Evolutionary conservation across 2,113 vertebrate species (phyloP).

Genomic region (Nipponia nippon): DNA sequence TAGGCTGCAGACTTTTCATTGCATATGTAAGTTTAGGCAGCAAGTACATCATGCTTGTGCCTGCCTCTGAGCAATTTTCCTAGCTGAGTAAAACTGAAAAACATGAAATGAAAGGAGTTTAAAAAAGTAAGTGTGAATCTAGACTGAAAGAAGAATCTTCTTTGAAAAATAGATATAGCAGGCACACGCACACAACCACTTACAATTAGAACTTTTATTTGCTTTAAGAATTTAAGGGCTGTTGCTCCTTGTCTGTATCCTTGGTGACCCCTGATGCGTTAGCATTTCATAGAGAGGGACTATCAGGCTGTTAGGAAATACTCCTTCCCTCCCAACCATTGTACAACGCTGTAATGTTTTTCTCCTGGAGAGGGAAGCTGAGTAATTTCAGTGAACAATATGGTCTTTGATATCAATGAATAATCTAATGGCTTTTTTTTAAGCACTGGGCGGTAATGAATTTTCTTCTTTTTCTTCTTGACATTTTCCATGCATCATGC

Average conservation of each 20-base stretch:
- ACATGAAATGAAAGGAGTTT: neutral
- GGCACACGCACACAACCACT: neutral
- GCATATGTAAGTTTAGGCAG: neutral
- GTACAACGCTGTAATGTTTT: neutral
- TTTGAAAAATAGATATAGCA: neutral
- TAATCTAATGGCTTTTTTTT: neutral
- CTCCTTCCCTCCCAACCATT: neutral
- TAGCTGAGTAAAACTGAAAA: neutral
- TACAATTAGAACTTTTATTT: neutral
- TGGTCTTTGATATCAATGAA: neutral
- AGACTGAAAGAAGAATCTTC: neutral
- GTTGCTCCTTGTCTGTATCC: neutral
- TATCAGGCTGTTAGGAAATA: neutral
- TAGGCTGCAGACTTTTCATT: neutral
- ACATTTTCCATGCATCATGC: neutral
- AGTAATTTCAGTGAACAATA: neutral
- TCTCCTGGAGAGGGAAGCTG: neutral
- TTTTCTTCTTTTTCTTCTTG: neutral
- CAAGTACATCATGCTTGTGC: neutral
- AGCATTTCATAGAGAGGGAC: neutral
- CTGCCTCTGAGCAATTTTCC: neutral
- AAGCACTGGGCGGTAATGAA: neutral
- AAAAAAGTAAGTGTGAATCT: neutral
- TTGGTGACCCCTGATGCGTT: fast-evolving
- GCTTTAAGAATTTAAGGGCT: neutral